A percentile compares a stretch with the other conserved stretches of the same genome.
Evolutionary conservation across 2,888 invertebrate species (phyloP).

Genomic region (Aleiodes alternator): DNA sequence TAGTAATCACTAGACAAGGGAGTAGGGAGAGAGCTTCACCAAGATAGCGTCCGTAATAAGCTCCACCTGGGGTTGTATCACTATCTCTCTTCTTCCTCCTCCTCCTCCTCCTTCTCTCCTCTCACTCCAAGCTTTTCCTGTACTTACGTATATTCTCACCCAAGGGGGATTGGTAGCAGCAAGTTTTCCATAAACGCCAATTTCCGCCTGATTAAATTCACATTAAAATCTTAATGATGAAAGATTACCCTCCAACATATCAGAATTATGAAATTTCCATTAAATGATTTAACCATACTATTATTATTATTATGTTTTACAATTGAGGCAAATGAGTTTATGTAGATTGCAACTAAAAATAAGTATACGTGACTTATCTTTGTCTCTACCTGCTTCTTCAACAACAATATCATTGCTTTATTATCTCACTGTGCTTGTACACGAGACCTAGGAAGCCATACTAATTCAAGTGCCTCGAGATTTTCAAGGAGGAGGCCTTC

Average conservation of each 20-base stretch:
- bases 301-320: neutral
- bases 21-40: constrained; percentile 6
- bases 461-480: constrained; percentile 41
- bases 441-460: constrained; percentile 18
- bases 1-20: constrained; percentile 25
- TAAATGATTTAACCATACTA: neutral
- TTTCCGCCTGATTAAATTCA: constrained; percentile 53
- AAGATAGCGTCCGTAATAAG: constrained; percentile 30
- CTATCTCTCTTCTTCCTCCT: neutral
- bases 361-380: constrained; percentile 4
- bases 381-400: constrained; percentile 36
- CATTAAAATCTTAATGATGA: constrained; percentile 10
- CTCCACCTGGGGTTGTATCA: constrained; percentile 17
- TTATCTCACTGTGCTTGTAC: constrained; percentile 42
- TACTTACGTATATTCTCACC: constrained; percentile 25
- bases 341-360: neutral
- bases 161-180: constrained; percentile 15
- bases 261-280: constrained; percentile 6
- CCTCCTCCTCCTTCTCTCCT: too few species aligned
- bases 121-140: constrained; percentile 21
- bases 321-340: constrained; percentile 10
- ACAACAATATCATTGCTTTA: constrained; percentile 49
- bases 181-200: constrained; percentile 53
- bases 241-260: neutral
- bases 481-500: constrained; percentile 22